These are phyloP conservation scores for Chaetoderma sp. DNA, from an alignment of 2,888 invertebrate species.

Conservation along the genomic window DNA sequence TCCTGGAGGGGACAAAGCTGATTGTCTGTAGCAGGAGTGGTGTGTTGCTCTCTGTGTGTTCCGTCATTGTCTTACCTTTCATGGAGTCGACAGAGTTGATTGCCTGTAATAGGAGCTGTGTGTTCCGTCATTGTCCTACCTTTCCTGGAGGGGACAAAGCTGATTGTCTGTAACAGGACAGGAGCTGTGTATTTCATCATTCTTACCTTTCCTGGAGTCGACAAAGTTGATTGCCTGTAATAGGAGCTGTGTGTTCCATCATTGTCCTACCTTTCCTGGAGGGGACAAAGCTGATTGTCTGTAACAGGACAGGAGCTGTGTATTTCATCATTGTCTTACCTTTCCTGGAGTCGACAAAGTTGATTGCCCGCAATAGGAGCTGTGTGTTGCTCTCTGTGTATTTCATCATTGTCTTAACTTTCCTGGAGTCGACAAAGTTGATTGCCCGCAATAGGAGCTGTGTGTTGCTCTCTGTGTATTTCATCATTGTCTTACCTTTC, in stretches of 20 bases:
- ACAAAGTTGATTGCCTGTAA: slow-evolving; percentile 90
- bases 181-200: not conserved
- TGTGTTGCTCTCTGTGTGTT: slow-evolving; percentile 83
- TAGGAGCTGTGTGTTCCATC: slow-evolving; percentile 91
- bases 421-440: slow-evolving; percentile 75
- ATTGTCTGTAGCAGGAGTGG: slow-evolving; percentile 91
- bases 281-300: too few relatives aligned
- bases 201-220: slow-evolving; percentile 60
- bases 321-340: slow-evolving; percentile 44
- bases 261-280: too few relatives aligned
- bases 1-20: slow-evolving; percentile 75
- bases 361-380: slow-evolving; percentile 90
- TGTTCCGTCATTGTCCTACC: too few relatives aligned
- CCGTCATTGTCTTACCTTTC: slow-evolving; percentile 49
- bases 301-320: too few relatives aligned
- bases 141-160: too few relatives aligned
- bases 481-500: slow-evolving; percentile 73
- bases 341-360: slow-evolving; percentile 74
- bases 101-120: slow-evolving; percentile 89
- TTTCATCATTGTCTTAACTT: slow-evolving; percentile 76
- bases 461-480: slow-evolving; percentile 96
- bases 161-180: too few relatives aligned
- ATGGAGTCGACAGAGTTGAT: slow-evolving; percentile 78
- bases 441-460: slow-evolving; percentile 91
- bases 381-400: slow-evolving; percentile 96